Percentiles rank a stretch among this genome's conserved stretches.
Conservation (phyloP, 2,888 invertebrate genomes). For the Tetranychus truncatus region DNA sequence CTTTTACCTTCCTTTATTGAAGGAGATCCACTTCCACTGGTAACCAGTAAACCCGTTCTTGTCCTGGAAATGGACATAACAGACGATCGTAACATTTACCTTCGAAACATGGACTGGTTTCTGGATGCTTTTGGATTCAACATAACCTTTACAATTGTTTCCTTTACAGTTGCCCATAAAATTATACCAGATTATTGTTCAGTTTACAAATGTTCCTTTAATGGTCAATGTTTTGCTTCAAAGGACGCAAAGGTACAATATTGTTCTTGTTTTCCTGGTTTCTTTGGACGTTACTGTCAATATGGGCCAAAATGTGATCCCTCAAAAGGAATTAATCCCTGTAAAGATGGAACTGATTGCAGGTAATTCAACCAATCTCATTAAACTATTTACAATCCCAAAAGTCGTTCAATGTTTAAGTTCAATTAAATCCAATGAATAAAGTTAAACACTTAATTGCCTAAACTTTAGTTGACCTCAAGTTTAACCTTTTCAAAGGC, state of each 20-base stretch:
- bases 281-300: slow-evolving; percentile 57
- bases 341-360: slow-evolving; percentile 65
- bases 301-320: slow-evolving; percentile 58
- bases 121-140: slow-evolving; percentile 78
- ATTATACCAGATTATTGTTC: slow-evolving; percentile 1
- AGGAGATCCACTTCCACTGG: slow-evolving; percentile 28
- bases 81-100: slow-evolving; percentile 43
- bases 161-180: neutral
- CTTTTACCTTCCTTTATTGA: neutral
- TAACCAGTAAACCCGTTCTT: slow-evolving; percentile 47
- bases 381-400: no score
- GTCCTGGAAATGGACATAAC: slow-evolving; percentile 56
- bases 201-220: slow-evolving; percentile 48
- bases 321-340: slow-evolving; percentile 42
- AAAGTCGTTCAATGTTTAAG: no score
- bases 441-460: no score
- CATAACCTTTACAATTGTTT: slow-evolving; percentile 64
- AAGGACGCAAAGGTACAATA: slow-evolving; percentile 29
- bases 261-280: slow-evolving; percentile 62
- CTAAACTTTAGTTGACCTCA: no score
- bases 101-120: slow-evolving; percentile 57
- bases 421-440: no score
- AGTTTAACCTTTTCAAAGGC: no score
- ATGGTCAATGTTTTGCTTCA: slow-evolving; percentile 56
- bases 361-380: slow-evolving; percentile 39